phyloP scores from a whole-genome alignment of 2,888 invertebrate genomes.

The Thera obeliscata region DNA sequence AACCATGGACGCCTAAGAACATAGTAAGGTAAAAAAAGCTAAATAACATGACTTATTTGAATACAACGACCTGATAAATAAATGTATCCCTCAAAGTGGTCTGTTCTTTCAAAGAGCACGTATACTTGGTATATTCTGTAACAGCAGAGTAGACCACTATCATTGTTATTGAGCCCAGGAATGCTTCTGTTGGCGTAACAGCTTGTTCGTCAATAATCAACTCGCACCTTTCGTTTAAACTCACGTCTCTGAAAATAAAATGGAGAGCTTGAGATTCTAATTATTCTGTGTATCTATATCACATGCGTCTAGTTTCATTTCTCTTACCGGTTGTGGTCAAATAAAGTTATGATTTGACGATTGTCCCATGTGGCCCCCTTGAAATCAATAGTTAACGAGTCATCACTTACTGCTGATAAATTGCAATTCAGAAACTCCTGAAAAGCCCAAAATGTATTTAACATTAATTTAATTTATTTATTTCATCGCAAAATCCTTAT shows the following conservation, averaged over 20 bases:
- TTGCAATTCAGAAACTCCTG: constrained; percentile 64
- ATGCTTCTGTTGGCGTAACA: constrained; percentile 47
- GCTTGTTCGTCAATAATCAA: constrained; percentile 59
- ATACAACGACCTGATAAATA: constrained; percentile 67
- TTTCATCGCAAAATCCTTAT: too few relatives aligned
- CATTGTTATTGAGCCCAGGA: constrained; percentile 63
- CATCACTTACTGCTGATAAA: constrained; percentile 64
- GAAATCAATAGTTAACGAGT: constrained; percentile 62
- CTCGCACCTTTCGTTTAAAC: constrained; percentile 65
- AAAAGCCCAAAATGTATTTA: neutral
- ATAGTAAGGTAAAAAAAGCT: neutral
- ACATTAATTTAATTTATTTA: too few relatives aligned
- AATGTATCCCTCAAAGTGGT: constrained; percentile 82
- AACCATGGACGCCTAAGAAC: too few relatives aligned
- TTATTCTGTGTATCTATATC: neutral
- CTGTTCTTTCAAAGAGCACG: constrained; percentile 66
- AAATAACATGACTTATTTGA: neutral
- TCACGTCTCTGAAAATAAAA: constrained; percentile 52
- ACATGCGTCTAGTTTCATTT: neutral
- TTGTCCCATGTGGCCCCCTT: constrained; percentile 76
- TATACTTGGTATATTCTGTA: constrained; percentile 81
- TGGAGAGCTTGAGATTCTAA: neutral
- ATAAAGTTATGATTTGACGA: constrained; percentile 71
- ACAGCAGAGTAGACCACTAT: constrained; percentile 77
- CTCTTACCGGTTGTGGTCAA: constrained; percentile 63